Conservation (phyloP, 2,888 invertebrate genomes). For the Oeneis ivallda region DNA sequence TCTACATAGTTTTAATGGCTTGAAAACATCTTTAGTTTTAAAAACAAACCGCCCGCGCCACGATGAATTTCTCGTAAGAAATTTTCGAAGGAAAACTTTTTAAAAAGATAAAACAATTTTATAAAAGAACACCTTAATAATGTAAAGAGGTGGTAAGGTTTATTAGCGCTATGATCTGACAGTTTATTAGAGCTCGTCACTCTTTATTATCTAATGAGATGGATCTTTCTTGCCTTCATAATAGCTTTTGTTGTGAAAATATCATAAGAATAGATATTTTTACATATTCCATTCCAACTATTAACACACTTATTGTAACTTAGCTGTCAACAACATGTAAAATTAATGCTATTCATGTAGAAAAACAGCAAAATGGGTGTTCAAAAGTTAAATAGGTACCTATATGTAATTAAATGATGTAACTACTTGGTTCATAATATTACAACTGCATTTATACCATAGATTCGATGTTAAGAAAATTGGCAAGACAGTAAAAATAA, state of each 20-base stretch:
- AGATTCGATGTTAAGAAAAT: too few species aligned
- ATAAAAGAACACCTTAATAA: slow-evolving; percentile 19
- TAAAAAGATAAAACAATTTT: slow-evolving; percentile 13
- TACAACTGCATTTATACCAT: too few species aligned
- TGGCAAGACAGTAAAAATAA: too few species aligned
- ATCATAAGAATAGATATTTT: slow-evolving; percentile 6
- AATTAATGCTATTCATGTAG: neutral
- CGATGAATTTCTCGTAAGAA: slow-evolving; percentile 18
- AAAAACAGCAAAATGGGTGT: neutral
- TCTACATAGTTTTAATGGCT: slow-evolving; percentile 28
- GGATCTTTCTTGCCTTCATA: slow-evolving; percentile 15
- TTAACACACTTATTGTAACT: neutral
- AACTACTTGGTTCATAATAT: too few species aligned
- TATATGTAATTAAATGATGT: too few species aligned
- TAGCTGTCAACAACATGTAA: neutral
- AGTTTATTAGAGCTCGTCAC: slow-evolving; percentile 25
- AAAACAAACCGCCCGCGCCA: slow-evolving; percentile 22
- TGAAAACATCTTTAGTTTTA: slow-evolving; percentile 26
- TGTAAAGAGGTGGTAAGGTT: slow-evolving; percentile 20
- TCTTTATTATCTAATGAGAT: slow-evolving; percentile 19
- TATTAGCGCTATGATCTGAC: slow-evolving; percentile 23
- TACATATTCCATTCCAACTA: neutral
- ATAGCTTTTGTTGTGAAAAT: slow-evolving; percentile 16
- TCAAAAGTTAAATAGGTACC: too few species aligned
- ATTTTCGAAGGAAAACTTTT: slow-evolving; percentile 3